Base-by-base conservation (phyloP, 1,140 invertebrate genomes). In the Drosophila carrolli region DNA sequence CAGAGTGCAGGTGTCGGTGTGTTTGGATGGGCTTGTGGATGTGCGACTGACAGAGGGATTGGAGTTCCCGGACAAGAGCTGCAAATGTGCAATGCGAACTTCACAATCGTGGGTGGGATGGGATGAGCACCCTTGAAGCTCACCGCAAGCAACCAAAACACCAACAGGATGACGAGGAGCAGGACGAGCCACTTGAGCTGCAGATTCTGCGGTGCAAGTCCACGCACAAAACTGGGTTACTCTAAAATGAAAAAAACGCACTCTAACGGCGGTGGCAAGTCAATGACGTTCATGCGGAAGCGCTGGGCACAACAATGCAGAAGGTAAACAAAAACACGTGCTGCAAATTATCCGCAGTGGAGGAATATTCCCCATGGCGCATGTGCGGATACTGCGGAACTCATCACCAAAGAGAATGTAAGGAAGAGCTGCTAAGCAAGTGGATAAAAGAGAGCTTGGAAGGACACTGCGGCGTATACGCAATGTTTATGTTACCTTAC, bases 241-340 rank as follows among this genome's bases (percentile, higher is more conserved):
- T 40, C 27, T 35, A 32, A 16, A 4, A 8, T 8, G 14, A 32
- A 14, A 32, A 50, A 51, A 16, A 16, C 11, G 38, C 10, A 43
- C 19, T 57, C 29, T 43, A 55, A 32, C 29, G 55, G 29, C 37
- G 51, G 27, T 58, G 46, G 60, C 32, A 38, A 35, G 59, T 57
- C 58, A 62, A 53, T 54, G 72, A 70, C 61, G 60, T 59, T 46
- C 55, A 65, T 65, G 66, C 67, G 81, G 65, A 73, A 70, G 43
- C 61, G 44, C 47, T 70, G 62, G 67, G 70, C 77, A 75, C 75
- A 86, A 86, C 78, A 88, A 81, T 67, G 68, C 68, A 59, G 73
- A 89, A 88, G 63, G 84, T 88, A 88, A 88, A 88, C 84, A 88
- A 88, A 88, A 89, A 88, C 84, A 88, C 84, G 84, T 88, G 84